phyloP scores from a whole-genome alignment of 2,113 vertebrate genomes.

The Cyphomyrus plagiostoma region DNA sequence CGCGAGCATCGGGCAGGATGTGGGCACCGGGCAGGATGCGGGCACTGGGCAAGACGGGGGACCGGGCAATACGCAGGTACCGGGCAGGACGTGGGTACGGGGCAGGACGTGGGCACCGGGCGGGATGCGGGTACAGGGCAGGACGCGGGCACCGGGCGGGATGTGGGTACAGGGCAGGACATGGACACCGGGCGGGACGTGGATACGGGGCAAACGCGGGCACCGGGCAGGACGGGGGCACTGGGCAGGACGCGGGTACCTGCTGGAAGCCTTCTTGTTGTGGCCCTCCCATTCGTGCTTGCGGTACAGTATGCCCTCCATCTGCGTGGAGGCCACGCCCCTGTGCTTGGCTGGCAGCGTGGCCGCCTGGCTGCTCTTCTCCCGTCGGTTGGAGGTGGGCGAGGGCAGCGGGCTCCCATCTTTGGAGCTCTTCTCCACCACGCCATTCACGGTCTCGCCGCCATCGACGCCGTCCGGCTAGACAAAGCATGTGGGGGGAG shows the following conservation, averaged over 20 bases:
- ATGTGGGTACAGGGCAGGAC: too few relatives aligned
- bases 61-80: too few relatives aligned
- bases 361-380: slow-evolving; percentile 71
- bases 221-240: too few relatives aligned
- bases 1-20: too few relatives aligned
- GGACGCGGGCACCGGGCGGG: too few relatives aligned
- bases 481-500: background rate
- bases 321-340: slow-evolving; percentile 68
- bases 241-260: slow-evolving; percentile 49
- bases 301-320: slow-evolving; percentile 84
- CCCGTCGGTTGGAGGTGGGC: slow-evolving; percentile 72
- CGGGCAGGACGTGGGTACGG: too few relatives aligned
- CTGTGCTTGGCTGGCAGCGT: slow-evolving; percentile 78
- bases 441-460: slow-evolving; percentile 78
- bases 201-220: too few relatives aligned
- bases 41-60: too few relatives aligned
- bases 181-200: too few relatives aligned
- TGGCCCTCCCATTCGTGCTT: slow-evolving; percentile 92
- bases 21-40: too few relatives aligned
- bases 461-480: slow-evolving; percentile 68
- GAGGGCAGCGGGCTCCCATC: slow-evolving; percentile 82
- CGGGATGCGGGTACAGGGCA: too few relatives aligned
- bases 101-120: too few relatives aligned
- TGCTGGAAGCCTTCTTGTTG: slow-evolving; percentile 95
- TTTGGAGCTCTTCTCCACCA: slow-evolving; percentile 81